Percentiles rank a stretch among this genome's conserved stretches.
phyloP scores from a whole-genome alignment of 2,113 vertebrate species.

The Spea bombifrons region DNA sequence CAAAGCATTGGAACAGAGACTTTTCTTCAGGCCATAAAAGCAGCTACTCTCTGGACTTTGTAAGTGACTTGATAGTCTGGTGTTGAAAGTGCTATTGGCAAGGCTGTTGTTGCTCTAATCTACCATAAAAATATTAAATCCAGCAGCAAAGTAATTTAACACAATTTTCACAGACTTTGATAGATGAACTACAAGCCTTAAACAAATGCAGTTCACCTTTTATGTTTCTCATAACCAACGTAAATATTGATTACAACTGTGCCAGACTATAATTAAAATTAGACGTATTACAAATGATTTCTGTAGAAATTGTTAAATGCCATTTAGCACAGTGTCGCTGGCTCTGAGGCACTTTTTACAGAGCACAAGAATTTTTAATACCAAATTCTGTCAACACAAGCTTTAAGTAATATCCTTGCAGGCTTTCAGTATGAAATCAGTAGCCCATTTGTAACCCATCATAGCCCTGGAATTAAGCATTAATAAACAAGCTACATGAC shows the following conservation, averaged over 20 bases:
- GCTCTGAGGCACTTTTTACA: slow-evolving; percentile 9
- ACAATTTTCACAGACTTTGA: slow-evolving; percentile 42
- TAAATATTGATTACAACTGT: slow-evolving; percentile 36
- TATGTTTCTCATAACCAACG: slow-evolving; percentile 39
- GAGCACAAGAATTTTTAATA: neutral
- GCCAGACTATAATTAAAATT: slow-evolving; percentile 34
- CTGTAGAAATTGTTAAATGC: slow-evolving; percentile 28
- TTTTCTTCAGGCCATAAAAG: neutral
- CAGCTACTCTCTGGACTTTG: slow-evolving; percentile 10
- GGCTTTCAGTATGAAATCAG: too few relatives aligned
- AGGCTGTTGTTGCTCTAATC: slow-evolving; percentile 38
- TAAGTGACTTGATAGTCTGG: slow-evolving; percentile 15
- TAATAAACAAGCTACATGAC: too few relatives aligned
- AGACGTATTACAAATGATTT: slow-evolving; percentile 31
- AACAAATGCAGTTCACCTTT: slow-evolving; percentile 44
- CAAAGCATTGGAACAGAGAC: too few relatives aligned
- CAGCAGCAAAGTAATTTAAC: slow-evolving; percentile 40
- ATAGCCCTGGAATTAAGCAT: too few relatives aligned
- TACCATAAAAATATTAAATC: slow-evolving; percentile 42
- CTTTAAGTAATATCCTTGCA: too few relatives aligned
- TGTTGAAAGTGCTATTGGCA: slow-evolving; percentile 20
- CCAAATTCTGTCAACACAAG: neutral
- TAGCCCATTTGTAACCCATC: too few relatives aligned
- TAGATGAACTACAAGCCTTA: slow-evolving; percentile 43
- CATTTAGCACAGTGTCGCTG: slow-evolving; percentile 23